A percentile compares a stretch with the other conserved stretches of the same genome.
These are phyloP conservation scores for Protomyctophum bolini DNA, from an alignment of 2,113 vertebrate species.

Conservation along the genomic window DNA sequence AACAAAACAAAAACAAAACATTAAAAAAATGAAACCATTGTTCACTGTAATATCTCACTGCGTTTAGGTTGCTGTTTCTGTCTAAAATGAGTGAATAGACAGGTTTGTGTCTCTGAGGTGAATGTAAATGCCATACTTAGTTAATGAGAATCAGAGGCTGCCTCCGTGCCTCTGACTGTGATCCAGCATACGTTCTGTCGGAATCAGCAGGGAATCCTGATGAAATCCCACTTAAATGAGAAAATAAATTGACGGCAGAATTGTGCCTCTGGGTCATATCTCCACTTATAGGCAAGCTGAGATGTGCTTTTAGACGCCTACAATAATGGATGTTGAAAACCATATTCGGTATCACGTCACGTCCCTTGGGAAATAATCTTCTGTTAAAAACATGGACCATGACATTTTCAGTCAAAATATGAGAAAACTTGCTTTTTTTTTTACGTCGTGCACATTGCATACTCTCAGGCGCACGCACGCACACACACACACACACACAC, in stretches of 20 bases:
- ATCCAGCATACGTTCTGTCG: slow-evolving; percentile 57
- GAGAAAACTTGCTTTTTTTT: no score
- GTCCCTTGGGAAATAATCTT: not conserved
- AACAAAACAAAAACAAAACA: no score
- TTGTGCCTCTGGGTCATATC: slow-evolving; percentile 72
- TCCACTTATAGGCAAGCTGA: slow-evolving; percentile 51
- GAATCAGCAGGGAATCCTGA: slow-evolving; percentile 71
- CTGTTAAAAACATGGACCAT: not conserved
- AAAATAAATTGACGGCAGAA: slow-evolving; percentile 75
- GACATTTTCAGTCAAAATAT: not conserved
- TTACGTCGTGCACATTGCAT: not conserved
- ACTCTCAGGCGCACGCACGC: not conserved
- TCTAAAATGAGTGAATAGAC: slow-evolving; percentile 20
- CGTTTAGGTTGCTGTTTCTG: not conserved
- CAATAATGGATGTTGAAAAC: slow-evolving; percentile 34
- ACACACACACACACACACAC: not conserved
- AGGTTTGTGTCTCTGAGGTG: slow-evolving; percentile 49
- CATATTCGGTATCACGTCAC: slow-evolving; percentile 22
- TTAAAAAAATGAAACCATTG: no score
- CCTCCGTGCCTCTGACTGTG: slow-evolving; percentile 43
- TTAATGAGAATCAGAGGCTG: slow-evolving; percentile 71
- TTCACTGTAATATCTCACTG: no score
- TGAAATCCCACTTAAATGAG: slow-evolving; percentile 74
- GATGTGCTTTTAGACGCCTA: slow-evolving; percentile 61
- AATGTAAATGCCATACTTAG: slow-evolving; percentile 64